A percentile compares a stretch with the other conserved stretches of the same genome.
These are phyloP conservation scores for Arbacia lixula DNA, from an alignment of 53 echinoderm and acorn worm genomes.

Conservation along the genomic window DNA sequence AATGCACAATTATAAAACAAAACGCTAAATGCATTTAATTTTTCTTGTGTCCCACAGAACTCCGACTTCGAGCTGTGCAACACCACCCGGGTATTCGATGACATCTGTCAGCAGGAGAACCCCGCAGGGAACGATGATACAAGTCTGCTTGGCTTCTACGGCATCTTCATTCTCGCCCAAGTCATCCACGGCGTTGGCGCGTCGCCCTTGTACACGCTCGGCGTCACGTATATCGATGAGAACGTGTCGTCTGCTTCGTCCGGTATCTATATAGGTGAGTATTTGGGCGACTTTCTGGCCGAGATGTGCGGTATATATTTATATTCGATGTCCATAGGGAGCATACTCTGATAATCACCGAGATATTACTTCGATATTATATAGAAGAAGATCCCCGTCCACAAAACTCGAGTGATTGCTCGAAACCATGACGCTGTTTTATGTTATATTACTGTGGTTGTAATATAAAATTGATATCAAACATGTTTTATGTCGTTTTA, in stretches of 20 bases:
- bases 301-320: too few species aligned
- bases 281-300: background rate
- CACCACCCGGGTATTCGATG: conserved; percentile 44
- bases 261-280: conserved; percentile 66
- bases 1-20: too few species aligned
- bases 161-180: conserved; percentile 84
- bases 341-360: too few species aligned
- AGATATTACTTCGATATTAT: too few species aligned
- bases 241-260: conserved; percentile 63
- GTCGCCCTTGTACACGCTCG: conserved; percentile 88
- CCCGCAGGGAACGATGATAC: background rate
- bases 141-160: conserved; percentile 66
- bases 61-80: conserved; percentile 76
- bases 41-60: background rate
- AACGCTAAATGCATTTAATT: background rate
- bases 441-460: too few species aligned
- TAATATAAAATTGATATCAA: too few species aligned
- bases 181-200: conserved; percentile 90
- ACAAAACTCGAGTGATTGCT: too few species aligned
- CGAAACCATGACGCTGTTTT: too few species aligned
- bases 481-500: too few species aligned
- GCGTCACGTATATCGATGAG: conserved; percentile 90
- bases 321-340: too few species aligned
- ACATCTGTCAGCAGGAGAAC: conserved; percentile 28
- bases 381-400: too few species aligned